phyloP scores from a whole-genome alignment of 2,113 vertebrate genomes.

The Odobenus rosmarus region DNA sequence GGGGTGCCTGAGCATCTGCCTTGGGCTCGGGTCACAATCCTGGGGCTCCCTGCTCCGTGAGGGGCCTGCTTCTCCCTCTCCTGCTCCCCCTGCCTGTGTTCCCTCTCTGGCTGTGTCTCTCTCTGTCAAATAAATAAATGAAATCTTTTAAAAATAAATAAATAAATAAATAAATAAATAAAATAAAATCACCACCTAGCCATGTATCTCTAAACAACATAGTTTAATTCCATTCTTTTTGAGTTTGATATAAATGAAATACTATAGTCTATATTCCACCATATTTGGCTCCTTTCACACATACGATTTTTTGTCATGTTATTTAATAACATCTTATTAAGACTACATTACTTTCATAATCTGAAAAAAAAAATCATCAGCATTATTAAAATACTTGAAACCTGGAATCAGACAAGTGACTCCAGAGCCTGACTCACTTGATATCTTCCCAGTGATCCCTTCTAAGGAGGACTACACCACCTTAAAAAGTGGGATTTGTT shows the following conservation, averaged over 20 bases:
- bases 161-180: too few species aligned
- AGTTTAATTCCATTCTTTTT: not conserved
- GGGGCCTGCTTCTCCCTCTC: too few species aligned
- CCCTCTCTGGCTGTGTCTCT: too few species aligned
- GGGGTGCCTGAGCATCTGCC: too few species aligned
- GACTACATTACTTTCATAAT: not conserved
- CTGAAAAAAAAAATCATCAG: not conserved
- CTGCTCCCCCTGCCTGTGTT: too few species aligned
- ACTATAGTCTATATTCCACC: not conserved
- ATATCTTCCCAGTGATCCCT: too few species aligned
- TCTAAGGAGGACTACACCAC: not conserved
- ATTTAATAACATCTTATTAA: not conserved
- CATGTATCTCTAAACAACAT: not conserved
- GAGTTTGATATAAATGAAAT: not conserved
- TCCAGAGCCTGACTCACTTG: not conserved
- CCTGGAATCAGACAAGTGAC: not conserved
- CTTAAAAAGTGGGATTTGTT: not conserved
- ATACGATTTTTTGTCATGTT: not conserved
- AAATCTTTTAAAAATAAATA: too few species aligned
- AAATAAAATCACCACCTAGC: not conserved
- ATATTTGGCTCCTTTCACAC: not conserved
- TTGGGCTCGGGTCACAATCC: too few species aligned
- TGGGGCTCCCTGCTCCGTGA: too few species aligned
- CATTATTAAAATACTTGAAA: slow-evolving; percentile 6
- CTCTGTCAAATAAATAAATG: too few species aligned